These are phyloP conservation scores for Etheostoma nigrum DNA, from an alignment of 2,797 vertebrate genomes.

Conservation along the genomic window DNA sequence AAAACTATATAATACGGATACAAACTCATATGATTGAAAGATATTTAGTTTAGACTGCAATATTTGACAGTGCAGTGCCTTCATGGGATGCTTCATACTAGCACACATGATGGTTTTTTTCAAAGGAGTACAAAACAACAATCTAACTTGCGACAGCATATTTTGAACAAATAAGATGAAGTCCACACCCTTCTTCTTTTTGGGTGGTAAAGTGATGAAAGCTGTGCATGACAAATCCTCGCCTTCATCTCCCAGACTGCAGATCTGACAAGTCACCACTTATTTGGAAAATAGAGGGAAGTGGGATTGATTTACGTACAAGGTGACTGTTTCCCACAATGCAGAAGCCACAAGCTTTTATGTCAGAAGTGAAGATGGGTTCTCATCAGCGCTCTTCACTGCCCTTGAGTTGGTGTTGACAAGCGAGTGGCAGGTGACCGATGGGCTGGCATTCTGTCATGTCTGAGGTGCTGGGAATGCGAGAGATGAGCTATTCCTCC, in stretches of 20 bases:
- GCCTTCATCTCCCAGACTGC: constrained; percentile 13
- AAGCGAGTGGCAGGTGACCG: constrained; percentile 51
- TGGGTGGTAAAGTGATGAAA: constrained; percentile 11
- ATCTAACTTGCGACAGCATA: background rate
- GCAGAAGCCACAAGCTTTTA: constrained; percentile 24
- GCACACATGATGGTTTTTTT: background rate
- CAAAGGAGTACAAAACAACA: background rate
- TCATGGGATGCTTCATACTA: background rate
- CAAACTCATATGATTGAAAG: background rate
- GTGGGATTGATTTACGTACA: constrained; percentile 46
- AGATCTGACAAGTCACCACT: constrained; percentile 40
- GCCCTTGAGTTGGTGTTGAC: constrained; percentile 44
- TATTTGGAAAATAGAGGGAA: constrained; percentile 29
- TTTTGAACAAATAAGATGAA: constrained; percentile 8
- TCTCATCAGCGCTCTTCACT: constrained; percentile 39
- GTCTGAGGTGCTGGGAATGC: constrained; percentile 12
- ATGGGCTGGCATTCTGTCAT: constrained; percentile 13
- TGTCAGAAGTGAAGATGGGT: constrained; percentile 44
- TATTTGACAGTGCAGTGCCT: background rate
- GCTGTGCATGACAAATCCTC: constrained; percentile 24
- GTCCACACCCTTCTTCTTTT: constrained; percentile 8
- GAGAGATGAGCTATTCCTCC: constrained; percentile 13
- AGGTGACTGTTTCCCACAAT: constrained; percentile 30
- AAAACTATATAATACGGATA: background rate
- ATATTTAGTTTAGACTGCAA: background rate